Evolutionary conservation across 2,113 vertebrate genomes (phyloP), one percentile per base, ranked within the genome.

Genomic region (Oceanodroma tethys): DNA sequence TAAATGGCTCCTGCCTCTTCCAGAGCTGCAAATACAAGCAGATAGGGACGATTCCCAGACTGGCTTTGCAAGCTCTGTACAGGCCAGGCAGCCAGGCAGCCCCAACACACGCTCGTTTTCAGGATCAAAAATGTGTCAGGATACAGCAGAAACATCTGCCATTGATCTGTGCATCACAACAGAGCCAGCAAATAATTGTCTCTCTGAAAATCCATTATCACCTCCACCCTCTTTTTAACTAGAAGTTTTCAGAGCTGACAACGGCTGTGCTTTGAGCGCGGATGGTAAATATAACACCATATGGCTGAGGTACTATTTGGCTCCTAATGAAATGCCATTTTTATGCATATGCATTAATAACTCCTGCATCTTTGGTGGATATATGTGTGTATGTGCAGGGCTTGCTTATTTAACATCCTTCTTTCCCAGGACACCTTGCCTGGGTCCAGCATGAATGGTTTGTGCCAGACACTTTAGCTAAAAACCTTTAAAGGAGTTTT

Each of bases 201-300:
- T 73, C 88, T 86, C 30, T 79, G 93, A 92, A 94, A 96, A 91
- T 62, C 90, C 93, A 94, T 93, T 94, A 73, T 94, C 89, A 90
- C 89, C 83, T 90, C 91, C 96, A 80, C 66, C 71, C 30, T 68
- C 71, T 45, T 79, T 58, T 48, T 25, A 90, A 79, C 79, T 53
- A n/a, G 65, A 70, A 81, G 79, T 75, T 96, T 89, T 59, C 8
- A 9, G 79, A 82, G 80, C 88, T 91, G 96, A 55, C 70, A 40
- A 36, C 70, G 81, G 74, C 85, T 81, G 85, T 21, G 79, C 85
- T 65, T 68, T 48, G 76, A 79, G 88, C 7, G 59, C 0, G 68
- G 91, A n/a, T 79, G 86, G 89, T 47, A 67, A 96, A 96, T 47
- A 11, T 4, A 90, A 22, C 91, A 72, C 89, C 89, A 80, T 60